Evolutionary conservation across 1,140 invertebrate genomes (phyloP), one percentile per base, ranked within the genome.

Genomic region (Macrobrachium nipponense): DNA sequence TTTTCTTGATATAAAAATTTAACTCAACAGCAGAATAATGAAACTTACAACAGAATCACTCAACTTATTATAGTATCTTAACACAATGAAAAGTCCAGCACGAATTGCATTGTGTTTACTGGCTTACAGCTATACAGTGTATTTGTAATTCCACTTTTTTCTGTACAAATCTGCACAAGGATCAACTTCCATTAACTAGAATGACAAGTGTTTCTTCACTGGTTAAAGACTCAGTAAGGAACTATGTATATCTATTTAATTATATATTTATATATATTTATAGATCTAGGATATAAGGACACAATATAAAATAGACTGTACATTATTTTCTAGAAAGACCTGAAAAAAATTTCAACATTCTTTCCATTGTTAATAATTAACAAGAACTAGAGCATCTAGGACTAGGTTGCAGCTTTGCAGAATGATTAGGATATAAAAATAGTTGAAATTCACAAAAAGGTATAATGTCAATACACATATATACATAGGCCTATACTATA

Each of bases 301-400:
- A 83, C 70, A 81, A 87, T 87, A 87, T 82, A 87, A 87, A 87
- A 87, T 87, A 86, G 85, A 87, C 85, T 87, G 85, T 87, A 87
- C 85, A 87, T 62, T 87, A 86, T 86, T 86, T 72, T 86, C 83
- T 86, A 86, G 77, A 86, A 86, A 86, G 76, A 80, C 70, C 85
- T 86, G 61, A 79, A 76, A 82, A 79, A 78, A 78, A 82, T 82
- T 59, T 87, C 79, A 87, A 87, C 79, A 77, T 82, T 82, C 20
- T 82, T 87, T 68, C 85, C 85, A 72, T 82, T 82, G 51, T 64
- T 77, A 78, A 76, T 81, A 43, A 86, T 68, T 70, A 87, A 87
- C 85, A 87, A 87, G 73, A 43, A 87, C 85, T 87, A 87, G 51
- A 77, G 70, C 72, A 76, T 82, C 80, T 81, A 87, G 85, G 85